Conservation (phyloP, 2,888 invertebrate species). For the Cylindroiulus punctatus region DNA sequence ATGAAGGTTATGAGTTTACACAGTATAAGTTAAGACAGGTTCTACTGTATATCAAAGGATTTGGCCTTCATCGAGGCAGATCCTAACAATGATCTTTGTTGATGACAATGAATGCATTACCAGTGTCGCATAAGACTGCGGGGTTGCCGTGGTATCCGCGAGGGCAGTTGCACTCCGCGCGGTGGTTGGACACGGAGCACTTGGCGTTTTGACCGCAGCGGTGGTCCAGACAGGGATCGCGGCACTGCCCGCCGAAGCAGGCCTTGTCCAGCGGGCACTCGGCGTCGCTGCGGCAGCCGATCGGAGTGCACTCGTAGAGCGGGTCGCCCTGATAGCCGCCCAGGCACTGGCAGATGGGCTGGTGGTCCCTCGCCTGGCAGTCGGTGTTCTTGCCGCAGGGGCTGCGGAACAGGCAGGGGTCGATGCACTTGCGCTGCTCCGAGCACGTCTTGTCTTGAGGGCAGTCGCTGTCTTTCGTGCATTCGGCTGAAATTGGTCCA, state of each 20-base stretch:
- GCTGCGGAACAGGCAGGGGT: conserved; percentile 56
- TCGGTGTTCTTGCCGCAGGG: conserved; percentile 63
- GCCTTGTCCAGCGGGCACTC: conserved; percentile 72
- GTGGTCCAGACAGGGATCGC: conserved; percentile 60
- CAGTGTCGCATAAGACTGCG: conserved; percentile 55
- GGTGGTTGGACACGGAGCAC: conserved; percentile 60
- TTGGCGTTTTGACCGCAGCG: conserved; percentile 67
- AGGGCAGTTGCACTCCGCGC: conserved; percentile 61
- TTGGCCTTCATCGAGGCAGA: neutral
- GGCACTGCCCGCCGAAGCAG: conserved; percentile 58
- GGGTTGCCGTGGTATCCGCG: conserved; percentile 60
- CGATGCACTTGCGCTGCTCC: conserved; percentile 58
- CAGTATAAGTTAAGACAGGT: too few species aligned
- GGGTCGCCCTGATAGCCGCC: conserved; percentile 65
- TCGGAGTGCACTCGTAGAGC: conserved; percentile 66
- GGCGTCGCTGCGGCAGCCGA: conserved; percentile 79
- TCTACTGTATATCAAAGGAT: too few species aligned
- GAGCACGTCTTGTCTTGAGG: conserved; percentile 75
- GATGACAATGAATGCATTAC: conserved; percentile 54
- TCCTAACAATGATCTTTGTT: too few species aligned
- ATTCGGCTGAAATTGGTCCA: conserved; percentile 60
- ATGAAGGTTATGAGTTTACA: too few species aligned
- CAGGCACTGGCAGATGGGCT: conserved; percentile 81
- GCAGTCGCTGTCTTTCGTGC: conserved; percentile 61
- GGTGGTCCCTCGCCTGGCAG: conserved; percentile 75